Base-by-base conservation (phyloP, 2,797 vertebrate species). In the Rhabdomys pumilio region DNA sequence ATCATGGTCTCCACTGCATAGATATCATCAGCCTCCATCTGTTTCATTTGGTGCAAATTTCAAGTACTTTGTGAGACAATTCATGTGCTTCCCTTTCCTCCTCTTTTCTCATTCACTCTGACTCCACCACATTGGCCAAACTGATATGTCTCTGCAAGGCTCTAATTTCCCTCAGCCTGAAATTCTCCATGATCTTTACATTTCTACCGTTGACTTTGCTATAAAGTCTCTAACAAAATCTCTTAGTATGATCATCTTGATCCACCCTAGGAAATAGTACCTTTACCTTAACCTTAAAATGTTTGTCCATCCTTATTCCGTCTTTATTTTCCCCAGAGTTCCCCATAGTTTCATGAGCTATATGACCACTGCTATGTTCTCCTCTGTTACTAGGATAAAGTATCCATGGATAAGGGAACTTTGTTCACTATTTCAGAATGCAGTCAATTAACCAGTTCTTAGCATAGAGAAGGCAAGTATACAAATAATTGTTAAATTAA, bases 21-120 rank as follows among this genome's bases (percentile, higher is more conserved):
- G 12, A 38, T 95, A 76, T 76, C 24, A 65, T 34, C 29, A 75
- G 1, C 47, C 3, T 14, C 1, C 17, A 2, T 72, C 24, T 17
- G 29, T 75, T 67, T 87, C 31, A 59, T 26, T 76, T 72, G 26
- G 15, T 61, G 5, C 34, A 47, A 77, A 90, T 88, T n/a, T 47
- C 34, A 22, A 63, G 72, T 3, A 44, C 13, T 22, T 34, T n/a
- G 8, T 22, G 59, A 1, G 14, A 29, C 6, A 26, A 29, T 41
- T 41, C 15, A 13, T 26, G 53, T 0, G 15, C 2, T 4, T 41
- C 17, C 4, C 14, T 6, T 31, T 53, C 4, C 1, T 29, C n/a
- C 1, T 61, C 11, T n/a, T 38, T 57, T 12, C 19, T 61, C 86
- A 8, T 44, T 63, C 3, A 20, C 61, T 67, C 41, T 75, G 19